Conservation (phyloP, 2,888 invertebrate species). For the Spilosoma lubricipeda region DNA sequence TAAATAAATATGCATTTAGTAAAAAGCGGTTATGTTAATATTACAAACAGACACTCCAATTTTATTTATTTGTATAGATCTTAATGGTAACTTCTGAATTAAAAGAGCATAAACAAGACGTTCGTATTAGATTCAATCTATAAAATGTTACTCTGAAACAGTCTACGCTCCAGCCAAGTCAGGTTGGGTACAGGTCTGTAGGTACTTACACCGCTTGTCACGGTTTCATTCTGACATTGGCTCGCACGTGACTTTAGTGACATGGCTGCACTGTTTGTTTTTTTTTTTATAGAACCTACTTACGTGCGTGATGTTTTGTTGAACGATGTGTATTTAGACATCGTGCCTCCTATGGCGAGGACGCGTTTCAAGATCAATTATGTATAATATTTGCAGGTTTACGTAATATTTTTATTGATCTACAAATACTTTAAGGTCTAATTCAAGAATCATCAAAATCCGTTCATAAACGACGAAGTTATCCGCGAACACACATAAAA, state of each 20-base stretch:
- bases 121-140: no score
- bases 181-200: slow-evolving; percentile 25
- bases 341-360: slow-evolving; percentile 32
- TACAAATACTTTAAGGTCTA: not conserved
- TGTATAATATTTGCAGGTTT: slow-evolving; percentile 20
- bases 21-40: no score
- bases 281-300: not conserved
- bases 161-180: slow-evolving; percentile 23
- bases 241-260: slow-evolving; percentile 50
- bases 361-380: slow-evolving; percentile 36
- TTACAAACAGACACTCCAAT: no score
- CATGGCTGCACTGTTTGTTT: slow-evolving; percentile 24
- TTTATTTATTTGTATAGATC: no score
- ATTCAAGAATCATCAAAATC: no score
- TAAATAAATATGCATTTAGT: no score
- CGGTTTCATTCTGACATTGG: slow-evolving; percentile 47
- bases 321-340: slow-evolving; percentile 37
- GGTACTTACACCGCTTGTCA: slow-evolving; percentile 31
- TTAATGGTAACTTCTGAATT: not conserved
- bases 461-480: no score
- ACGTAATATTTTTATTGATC: slow-evolving; percentile 17
- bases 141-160: no score
- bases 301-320: slow-evolving; percentile 58
- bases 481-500: no score
- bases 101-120: no score